Base-by-base conservation (phyloP, 2,113 vertebrate genomes). In the Fulica atra region DNA sequence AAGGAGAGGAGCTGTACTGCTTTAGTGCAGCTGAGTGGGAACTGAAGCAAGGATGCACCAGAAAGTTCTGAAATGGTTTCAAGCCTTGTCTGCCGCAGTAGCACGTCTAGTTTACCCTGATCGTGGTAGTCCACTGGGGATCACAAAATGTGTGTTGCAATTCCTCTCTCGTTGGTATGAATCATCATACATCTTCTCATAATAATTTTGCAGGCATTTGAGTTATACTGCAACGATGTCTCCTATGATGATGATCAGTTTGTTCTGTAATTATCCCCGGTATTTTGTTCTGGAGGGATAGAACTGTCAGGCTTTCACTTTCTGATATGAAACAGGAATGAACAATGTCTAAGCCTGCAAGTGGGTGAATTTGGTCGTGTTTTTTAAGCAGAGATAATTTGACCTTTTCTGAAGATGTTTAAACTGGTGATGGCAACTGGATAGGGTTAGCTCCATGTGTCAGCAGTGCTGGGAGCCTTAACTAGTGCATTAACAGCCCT, bases 401-500 rank as follows among this genome's bases (percentile, higher is more conserved):
- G 60, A 84, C 90, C 61, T 87, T 95, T 91, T 89, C 69, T 86
- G 77, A 85, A 92, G 77, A 60, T 57, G 40, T 81, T 86, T 72
- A 53, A 95, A 92, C 42, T 87, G 81, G 86, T 87, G 72, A 92
- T 95, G 73, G 44, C 81, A 84, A 70, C 65, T 89, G 81, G 25
- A 68, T 86, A 72, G 64, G 61, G 54, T 63, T 86, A 85, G 63
- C 57, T 50, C 35, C 53, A 4, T 92, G 66, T 96, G 81, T 83
- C 95, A 94, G 87, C 92, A 95, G 0, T 89, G 85, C 89, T 76
- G 71, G 36, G 63, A 94, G 74, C 79, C 78, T 85, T 81, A 82
- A 80, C 84, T 65, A 54, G 40, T 77, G 63, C 46, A 18, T 94
- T 87, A 93, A 50, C 61, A 93, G 72, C 51, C 46, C 60, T 89